Conservation (phyloP, 2,113 vertebrate species). For the Dicentrarchus labrax region DNA sequence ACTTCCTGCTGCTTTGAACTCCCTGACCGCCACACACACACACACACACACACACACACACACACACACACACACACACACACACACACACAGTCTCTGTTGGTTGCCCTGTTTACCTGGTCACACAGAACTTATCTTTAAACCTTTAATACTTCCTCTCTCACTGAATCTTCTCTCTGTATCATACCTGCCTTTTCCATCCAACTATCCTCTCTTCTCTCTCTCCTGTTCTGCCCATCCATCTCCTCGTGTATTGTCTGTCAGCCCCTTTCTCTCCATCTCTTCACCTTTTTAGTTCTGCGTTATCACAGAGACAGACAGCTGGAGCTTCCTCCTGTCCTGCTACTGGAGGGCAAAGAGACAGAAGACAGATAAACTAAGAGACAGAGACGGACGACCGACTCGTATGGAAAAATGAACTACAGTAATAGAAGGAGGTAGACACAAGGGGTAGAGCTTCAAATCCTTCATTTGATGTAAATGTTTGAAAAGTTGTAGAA, state of each 20-base stretch:
- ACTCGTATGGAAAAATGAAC: neutral
- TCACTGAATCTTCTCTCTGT: neutral
- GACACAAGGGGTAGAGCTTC: neutral
- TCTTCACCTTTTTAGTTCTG: neutral
- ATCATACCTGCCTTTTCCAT: neutral
- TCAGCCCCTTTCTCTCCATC: neutral
- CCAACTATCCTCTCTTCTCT: neutral
- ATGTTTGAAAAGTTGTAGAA: neutral
- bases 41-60: conserved; percentile 24
- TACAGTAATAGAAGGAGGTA: neutral
- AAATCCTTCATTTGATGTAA: neutral
- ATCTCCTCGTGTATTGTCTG: neutral
- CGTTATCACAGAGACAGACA: conserved; percentile 11
- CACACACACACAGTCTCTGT: conserved; percentile 28
- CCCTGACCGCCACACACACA: neutral
- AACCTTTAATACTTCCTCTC: neutral
- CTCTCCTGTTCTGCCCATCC: neutral
- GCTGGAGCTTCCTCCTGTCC: conserved; percentile 6
- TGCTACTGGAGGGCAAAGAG: neutral
- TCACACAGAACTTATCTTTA: neutral
- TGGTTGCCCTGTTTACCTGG: too few relatives aligned
- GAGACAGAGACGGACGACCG: neutral
- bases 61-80: conserved; percentile 29
- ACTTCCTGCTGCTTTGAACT: conserved; percentile 49
- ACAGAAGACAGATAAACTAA: neutral